Evolutionary conservation across 2,888 invertebrate genomes (phyloP).

Genomic region (Tetrapedia diversipes): DNA sequence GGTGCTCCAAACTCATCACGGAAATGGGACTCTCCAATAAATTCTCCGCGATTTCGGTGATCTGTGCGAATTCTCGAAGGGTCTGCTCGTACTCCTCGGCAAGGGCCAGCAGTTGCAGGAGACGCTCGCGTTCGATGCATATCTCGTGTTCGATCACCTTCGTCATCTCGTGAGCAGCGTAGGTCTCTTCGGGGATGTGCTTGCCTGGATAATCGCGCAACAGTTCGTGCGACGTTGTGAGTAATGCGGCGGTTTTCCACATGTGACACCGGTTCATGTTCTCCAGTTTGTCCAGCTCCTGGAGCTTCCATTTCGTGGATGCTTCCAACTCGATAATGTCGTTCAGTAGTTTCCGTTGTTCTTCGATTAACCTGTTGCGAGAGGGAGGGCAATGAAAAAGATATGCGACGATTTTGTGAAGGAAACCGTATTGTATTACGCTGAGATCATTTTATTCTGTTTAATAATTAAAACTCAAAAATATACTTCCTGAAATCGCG

Average conservation of each 20-base stretch:
- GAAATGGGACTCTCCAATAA: slow-evolving; percentile 90
- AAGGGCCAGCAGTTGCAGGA: slow-evolving; percentile 89
- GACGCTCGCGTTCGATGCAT: slow-evolving; percentile 89
- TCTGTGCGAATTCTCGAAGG: slow-evolving; percentile 92
- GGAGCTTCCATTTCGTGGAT: slow-evolving; percentile 87
- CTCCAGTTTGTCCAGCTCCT: slow-evolving; percentile 89
- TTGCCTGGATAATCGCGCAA: slow-evolving; percentile 88
- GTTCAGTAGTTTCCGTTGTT: slow-evolving; percentile 83
- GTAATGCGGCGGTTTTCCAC: slow-evolving; percentile 86
- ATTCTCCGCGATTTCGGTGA: slow-evolving; percentile 92
- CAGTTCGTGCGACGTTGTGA: slow-evolving; percentile 86
- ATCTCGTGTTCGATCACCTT: slow-evolving; percentile 89
- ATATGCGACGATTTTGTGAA: too few relatives aligned
- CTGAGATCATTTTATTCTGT: too few relatives aligned
- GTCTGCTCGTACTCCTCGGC: slow-evolving; percentile 95
- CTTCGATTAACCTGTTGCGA: slow-evolving; percentile 73
- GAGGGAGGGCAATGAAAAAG: neutral
- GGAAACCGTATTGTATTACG: too few relatives aligned
- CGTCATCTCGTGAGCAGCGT: slow-evolving; percentile 87
- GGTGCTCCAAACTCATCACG: slow-evolving; percentile 89
- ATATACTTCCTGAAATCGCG: too few relatives aligned
- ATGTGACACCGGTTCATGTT: slow-evolving; percentile 86
- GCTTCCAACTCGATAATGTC: slow-evolving; percentile 86
- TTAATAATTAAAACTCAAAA: too few relatives aligned
- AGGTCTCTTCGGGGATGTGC: slow-evolving; percentile 88